Conservation (phyloP, 2,113 vertebrate genomes). For the Actenoides lindsayi region DNA sequence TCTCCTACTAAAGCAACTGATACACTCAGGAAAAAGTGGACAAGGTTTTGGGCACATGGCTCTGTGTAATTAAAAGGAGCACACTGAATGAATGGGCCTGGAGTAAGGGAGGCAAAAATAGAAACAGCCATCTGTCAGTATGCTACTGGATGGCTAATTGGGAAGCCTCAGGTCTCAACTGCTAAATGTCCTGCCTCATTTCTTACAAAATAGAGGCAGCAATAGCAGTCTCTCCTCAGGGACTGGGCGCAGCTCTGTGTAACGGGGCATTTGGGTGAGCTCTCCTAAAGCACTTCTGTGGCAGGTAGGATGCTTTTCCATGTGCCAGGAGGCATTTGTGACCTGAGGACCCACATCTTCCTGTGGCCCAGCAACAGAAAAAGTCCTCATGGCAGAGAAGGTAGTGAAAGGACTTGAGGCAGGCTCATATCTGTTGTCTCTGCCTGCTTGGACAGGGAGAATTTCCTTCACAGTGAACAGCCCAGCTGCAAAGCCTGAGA, state of each 20-base stretch:
- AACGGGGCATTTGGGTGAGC: rapidly evolving
- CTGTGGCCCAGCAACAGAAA: not conserved
- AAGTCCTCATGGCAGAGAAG: not conserved
- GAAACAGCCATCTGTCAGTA: constrained; percentile 27
- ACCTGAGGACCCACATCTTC: not conserved
- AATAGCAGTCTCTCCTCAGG: rapidly evolving
- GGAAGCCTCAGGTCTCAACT: constrained; percentile 5
- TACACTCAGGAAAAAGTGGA: not conserved
- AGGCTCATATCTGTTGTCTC: not conserved
- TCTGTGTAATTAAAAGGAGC: constrained; percentile 4
- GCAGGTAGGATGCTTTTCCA: not conserved
- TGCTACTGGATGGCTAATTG: not conserved
- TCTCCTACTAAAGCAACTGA: not conserved
- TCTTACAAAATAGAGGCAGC: not conserved
- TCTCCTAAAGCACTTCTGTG: rapidly evolving
- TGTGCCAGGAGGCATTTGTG: not conserved
- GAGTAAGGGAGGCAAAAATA: constrained; percentile 37
- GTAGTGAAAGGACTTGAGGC: not conserved
- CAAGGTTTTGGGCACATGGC: not conserved
- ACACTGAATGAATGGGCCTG: not conserved
- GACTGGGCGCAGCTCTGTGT: not conserved
- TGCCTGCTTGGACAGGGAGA: not conserved
- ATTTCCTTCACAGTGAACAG: not conserved
- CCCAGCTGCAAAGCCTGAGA: not conserved
- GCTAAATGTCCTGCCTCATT: not conserved